These are phyloP conservation scores for Tolypeutes matacus DNA, from an alignment of 2,797 vertebrate species.

Conservation along the genomic window DNA sequence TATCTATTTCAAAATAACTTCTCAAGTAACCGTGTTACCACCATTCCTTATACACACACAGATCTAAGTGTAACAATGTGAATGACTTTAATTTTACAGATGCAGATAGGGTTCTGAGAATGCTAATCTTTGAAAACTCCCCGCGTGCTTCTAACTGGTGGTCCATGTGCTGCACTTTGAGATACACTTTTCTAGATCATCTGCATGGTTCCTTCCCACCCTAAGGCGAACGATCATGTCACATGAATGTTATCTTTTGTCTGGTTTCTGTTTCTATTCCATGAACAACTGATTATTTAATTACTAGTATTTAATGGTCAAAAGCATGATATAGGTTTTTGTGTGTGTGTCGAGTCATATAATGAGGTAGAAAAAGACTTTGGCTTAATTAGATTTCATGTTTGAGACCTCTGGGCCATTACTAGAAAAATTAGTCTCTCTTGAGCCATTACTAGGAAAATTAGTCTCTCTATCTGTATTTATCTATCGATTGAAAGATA, in stretches of 20 bases:
- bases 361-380: background rate
- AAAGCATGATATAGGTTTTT: conserved; percentile 18
- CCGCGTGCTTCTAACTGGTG: background rate
- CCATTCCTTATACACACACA: background rate
- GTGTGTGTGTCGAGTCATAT: background rate
- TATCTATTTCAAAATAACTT: background rate
- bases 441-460: conserved; percentile 28
- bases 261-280: background rate
- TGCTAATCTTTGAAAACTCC: background rate
- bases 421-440: conserved; percentile 28
- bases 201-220: background rate
- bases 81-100: background rate
- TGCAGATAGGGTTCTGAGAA: background rate
- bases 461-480: background rate
- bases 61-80: background rate
- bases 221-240: background rate
- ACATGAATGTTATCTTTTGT: background rate
- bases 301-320: background rate
- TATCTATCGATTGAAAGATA: too few species aligned
- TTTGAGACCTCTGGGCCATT: background rate
- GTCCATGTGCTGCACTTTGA: background rate
- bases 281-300: background rate
- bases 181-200: background rate
- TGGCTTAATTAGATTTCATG: conserved; percentile 37
- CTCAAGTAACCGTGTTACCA: background rate